phyloP scores from a whole-genome alignment of 2,113 vertebrate genomes.

The Nycticryphes semicollaris region DNA sequence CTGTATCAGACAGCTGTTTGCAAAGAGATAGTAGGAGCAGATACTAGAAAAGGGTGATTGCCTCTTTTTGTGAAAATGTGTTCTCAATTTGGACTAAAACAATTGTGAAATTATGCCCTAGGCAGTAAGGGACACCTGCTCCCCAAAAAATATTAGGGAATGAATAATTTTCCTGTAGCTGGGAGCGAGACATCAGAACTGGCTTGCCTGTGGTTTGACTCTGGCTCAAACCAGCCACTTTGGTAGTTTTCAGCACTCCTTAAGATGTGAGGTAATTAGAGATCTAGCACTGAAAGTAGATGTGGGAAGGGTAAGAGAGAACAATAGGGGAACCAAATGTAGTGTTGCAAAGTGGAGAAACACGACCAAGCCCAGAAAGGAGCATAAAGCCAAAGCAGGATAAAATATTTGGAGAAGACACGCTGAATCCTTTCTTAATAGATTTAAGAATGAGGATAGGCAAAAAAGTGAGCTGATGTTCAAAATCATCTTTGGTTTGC shows the following conservation, averaged over 20 bases:
- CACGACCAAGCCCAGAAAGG: neutral
- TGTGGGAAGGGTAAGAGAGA: neutral
- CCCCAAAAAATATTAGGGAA: neutral
- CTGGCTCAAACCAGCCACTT: neutral
- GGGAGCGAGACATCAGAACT: neutral
- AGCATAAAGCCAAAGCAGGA: neutral
- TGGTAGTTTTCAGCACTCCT: neutral
- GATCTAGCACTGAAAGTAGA: neutral
- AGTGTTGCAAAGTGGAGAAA: neutral
- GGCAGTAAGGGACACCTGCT: neutral
- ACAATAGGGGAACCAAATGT: accelerated
- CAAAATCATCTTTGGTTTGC: neutral
- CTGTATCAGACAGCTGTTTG: neutral
- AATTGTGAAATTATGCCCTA: neutral
- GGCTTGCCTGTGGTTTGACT: neutral
- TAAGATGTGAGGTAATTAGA: neutral
- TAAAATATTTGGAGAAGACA: neutral
- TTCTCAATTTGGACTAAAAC: neutral
- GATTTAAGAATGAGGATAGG: neutral
- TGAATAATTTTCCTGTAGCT: neutral
- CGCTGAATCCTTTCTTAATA: neutral
- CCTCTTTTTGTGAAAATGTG: neutral
- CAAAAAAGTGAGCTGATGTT: neutral
- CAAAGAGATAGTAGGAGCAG: neutral
- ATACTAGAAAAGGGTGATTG: neutral